Evolutionary conservation across 2,113 vertebrate species (phyloP), one percentile per base, ranked within the genome.

Genomic region (Solenodon paradoxus): DNA sequence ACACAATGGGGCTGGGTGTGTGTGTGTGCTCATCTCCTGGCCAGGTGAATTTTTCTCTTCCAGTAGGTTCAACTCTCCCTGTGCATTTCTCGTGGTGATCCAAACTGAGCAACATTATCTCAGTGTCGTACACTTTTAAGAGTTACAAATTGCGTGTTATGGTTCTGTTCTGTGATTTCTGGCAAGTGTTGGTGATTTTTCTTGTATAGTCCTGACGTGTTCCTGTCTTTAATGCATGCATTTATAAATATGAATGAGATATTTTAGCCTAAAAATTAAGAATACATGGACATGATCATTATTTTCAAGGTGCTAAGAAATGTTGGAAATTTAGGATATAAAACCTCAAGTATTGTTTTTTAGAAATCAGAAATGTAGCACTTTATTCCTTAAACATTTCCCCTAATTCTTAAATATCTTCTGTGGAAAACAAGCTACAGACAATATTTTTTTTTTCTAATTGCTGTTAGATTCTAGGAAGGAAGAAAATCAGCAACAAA

Each of bases 401-500:
- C 28, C 68, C 3, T 19, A 79, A 69, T 82, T 84, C 7, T 42
- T 71, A 71, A 72, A 47, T 64, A 68, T 84, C 13, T 95, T 82
- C 30, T 78, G 42, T 85, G 61, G 86, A 51, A 40, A 61, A 35
- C 49, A 74, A 64, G 10, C 7, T 75, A 2, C 35, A 5, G n/a
- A 2, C 6, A 38, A 4, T 88, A 0, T 53, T 53, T 84, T 74
- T 40, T 61, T 80, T 83, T 47, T 42, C 11, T 71, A 35, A 57
- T 71, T 77, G 59, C 84, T 74, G 17, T 78, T 77, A 17, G 5
- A 53, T 13, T 45, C n/a, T 71, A 45, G 19, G 38, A 90, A 95
- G n/a, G 45, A 88, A 12, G 9, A 40, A 96, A 84, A 79, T 49
- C 17, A 87, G 26, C 13, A 83, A 8, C 20, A 74, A 85, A 92